Evolutionary conservation across 2,113 vertebrate genomes (phyloP), one percentile per base, ranked within the genome.

Genomic region (Apodemus sylvaticus): DNA sequence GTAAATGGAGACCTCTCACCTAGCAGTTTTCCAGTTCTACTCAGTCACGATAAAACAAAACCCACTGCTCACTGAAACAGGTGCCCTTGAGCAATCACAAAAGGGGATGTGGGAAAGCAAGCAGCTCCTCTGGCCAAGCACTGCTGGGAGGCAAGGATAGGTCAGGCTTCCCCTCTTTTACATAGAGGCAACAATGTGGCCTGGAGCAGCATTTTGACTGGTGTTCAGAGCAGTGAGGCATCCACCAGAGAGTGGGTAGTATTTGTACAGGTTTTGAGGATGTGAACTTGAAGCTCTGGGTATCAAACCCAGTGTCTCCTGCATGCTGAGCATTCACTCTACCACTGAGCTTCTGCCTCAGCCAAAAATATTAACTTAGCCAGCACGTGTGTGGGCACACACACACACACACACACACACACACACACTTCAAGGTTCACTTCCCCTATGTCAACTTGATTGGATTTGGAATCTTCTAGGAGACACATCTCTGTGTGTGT

Each of bases 191-290:
- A 36, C 4, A 3, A 3, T 73, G 36, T 73, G 51, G 51, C 24
- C 22, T 31, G 51, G 24, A 39, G 17, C 22, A 58, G 51, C 13
- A 20, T 7, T 17, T 39, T 55, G 51, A n/a, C 24, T 53, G 1
- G 10, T 31, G 36, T 70, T 70, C 51, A 20, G 86, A 58, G 22
- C 8, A 51, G 6, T 10, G 34, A 71, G 34, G 0, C 16, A n/a
- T 36, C 58, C 9, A 34, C 31, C 4, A 26, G 31, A 0, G 1
- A 77, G 5, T 7, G 48, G 51, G 20, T 13, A 29, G 36, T 0
- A 0, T n/a, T 53, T 76, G 19, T n/a, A 3, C 1, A 29, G 24
- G 13, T 5, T 39, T 53, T 2, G 0, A 2, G 0, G 22, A 36
- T 1, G 36, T 10, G 62, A 6, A 19, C 14, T 3, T 34, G 0